phyloP scores from a whole-genome alignment of 2,888 invertebrate species.

The Neria commutata region DNA sequence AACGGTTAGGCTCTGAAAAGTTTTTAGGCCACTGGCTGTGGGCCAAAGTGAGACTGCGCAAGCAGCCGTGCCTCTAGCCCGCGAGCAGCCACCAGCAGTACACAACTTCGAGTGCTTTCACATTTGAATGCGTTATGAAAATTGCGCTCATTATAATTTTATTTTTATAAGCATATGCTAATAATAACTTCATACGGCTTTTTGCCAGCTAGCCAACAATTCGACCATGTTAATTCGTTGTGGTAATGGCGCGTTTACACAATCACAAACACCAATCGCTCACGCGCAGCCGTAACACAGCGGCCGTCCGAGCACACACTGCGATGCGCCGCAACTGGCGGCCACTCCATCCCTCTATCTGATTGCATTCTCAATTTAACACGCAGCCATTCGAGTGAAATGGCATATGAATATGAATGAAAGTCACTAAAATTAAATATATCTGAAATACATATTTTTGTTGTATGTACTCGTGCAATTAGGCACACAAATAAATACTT shows the following conservation, averaged over 20 bases:
- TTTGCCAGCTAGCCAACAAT: constrained; percentile 1
- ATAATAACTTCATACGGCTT: not conserved
- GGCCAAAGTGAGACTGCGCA: not conserved
- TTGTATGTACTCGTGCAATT: too few species aligned
- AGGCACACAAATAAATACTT: too few species aligned
- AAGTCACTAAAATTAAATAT: too few species aligned
- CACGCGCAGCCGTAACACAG: not conserved
- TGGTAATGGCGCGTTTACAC: constrained; percentile 19
- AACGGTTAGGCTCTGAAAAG: constrained; percentile 30
- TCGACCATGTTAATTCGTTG: constrained; percentile 9
- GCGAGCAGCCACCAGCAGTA: not conserved
- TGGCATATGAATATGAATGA: not conserved
- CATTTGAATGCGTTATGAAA: not conserved
- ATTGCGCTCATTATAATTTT: not conserved
- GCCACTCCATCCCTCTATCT: constrained; percentile 10
- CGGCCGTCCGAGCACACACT: not conserved
- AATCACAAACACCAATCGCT: not conserved
- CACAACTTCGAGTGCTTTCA: not conserved
- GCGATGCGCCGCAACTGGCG: too few species aligned
- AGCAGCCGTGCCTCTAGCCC: not conserved
- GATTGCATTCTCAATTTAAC: constrained; percentile 34
- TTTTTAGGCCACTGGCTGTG: constrained; percentile 23
- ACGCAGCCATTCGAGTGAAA: not conserved
- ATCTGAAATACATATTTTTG: too few species aligned
- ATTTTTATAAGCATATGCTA: not conserved